Evolutionary conservation across 1,140 invertebrate species (phyloP).

Genomic region (Magallana angulata): DNA sequence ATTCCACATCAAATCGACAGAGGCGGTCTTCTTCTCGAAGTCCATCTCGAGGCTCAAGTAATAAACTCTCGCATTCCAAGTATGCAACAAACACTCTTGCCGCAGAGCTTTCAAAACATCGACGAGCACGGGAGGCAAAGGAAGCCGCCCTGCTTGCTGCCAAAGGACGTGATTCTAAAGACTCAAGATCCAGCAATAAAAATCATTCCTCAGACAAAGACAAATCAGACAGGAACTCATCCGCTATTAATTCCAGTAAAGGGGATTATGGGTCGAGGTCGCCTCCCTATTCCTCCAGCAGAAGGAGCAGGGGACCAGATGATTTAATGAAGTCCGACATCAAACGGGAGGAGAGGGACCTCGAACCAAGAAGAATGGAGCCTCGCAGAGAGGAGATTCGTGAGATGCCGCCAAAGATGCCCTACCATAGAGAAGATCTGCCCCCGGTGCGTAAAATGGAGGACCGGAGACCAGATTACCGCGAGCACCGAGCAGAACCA

Average conservation of each 20-base stretch:
- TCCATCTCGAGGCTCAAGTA: constrained; percentile 51
- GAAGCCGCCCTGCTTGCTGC: constrained; percentile 54
- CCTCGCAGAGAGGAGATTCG: constrained; percentile 45
- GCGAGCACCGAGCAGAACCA: constrained; percentile 8
- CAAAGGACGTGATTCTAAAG: constrained; percentile 51
- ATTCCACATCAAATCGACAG: constrained; percentile 54
- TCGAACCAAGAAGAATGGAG: background rate
- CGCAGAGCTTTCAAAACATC: constrained; percentile 78
- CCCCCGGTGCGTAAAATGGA: constrained; percentile 63
- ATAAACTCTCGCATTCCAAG: constrained; percentile 63
- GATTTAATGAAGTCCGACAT: background rate
- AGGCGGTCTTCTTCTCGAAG: constrained; percentile 57
- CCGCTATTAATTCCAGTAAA: constrained; percentile 42
- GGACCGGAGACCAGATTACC: constrained; percentile 45
- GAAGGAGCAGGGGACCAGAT: constrained; percentile 28
- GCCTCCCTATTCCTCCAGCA: constrained; percentile 23
- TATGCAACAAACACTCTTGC: constrained; percentile 74
- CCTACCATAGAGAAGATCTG: constrained; percentile 26
- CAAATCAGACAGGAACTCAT: background rate
- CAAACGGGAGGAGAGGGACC: constrained; percentile 1
- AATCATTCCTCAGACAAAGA: constrained; percentile 44
- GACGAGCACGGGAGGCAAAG: constrained; percentile 47
- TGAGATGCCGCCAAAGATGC: background rate
- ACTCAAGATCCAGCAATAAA: constrained; percentile 13
- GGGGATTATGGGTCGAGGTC: constrained; percentile 31